Evolutionary conservation across 2,888 invertebrate species (phyloP), one percentile per base, ranked within the genome.

Genomic region (Spatulosminthurus flaviceps): DNA sequence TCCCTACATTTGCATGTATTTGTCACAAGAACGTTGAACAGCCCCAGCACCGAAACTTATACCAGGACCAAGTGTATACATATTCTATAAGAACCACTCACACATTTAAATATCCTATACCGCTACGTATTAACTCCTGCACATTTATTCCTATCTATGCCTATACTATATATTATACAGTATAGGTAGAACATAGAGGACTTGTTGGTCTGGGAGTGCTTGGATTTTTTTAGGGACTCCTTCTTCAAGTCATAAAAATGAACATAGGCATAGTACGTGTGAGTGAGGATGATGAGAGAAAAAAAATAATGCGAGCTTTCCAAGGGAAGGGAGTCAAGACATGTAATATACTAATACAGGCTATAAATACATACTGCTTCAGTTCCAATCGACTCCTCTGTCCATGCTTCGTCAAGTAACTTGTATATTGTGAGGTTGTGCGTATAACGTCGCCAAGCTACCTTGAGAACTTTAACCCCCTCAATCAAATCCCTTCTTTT

Each of bases 1-100:
- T 76, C 75, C 75, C 76, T 76, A 67, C 67, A 76, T 69, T 76
- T 76, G 76, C 76, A 76, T 76, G 67, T 76, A 76, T 76, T 76
- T 67, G 76, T 76, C 76, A 76, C 76, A 69, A 21, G 69, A 67
- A 43, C 66, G 66, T 43, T 26, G n/a, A n/a, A n/a, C 43, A 73
- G 73, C 28, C 73, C 73, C 60, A 51, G 51, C 7, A 51, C n/a
- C 19, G 5, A 51, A 11, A n/a, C 51, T n/a, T 19, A 51, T 51
- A 51, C 16, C 16, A 19, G n/a, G n/a, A n/a, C n/a, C n/a, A n/a
- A n/a, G n/a, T n/a, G n/a, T n/a, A n/a, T n/a, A n/a, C n/a, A n/a
- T n/a, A n/a, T n/a, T n/a, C n/a, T n/a, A n/a, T n/a, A n/a, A n/a
- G n/a, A n/a, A n/a, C n/a, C n/a, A n/a, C n/a, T n/a, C n/a, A n/a